Evolutionary conservation across 2,888 invertebrate species (phyloP).

Genomic region (Athrips mouffetella): DNA sequence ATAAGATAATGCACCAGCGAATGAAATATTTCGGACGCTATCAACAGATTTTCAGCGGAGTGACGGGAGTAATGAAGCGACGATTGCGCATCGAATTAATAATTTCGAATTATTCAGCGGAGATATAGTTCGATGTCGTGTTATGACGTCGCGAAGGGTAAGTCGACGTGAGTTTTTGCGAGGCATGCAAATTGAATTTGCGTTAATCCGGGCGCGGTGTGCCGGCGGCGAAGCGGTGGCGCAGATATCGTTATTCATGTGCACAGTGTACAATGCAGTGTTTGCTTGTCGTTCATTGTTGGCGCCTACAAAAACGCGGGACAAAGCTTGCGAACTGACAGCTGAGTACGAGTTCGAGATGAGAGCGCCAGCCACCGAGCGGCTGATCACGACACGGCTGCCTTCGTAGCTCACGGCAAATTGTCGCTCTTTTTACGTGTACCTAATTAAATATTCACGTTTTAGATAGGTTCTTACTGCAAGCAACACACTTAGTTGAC

Average conservation of each 20-base stretch:
- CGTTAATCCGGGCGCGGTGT: slow-evolving; percentile 55
- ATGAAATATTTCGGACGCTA: slow-evolving; percentile 37
- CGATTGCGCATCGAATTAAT: slow-evolving; percentile 33
- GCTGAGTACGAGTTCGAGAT: slow-evolving; percentile 52
- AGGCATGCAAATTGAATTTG: slow-evolving; percentile 63
- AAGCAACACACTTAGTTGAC: too few relatives aligned
- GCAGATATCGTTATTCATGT: slow-evolving; percentile 66
- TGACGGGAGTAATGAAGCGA: slow-evolving; percentile 19
- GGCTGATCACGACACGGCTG: neutral
- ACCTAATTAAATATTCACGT: neutral
- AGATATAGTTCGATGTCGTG: slow-evolving; percentile 17
- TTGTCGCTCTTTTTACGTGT: neutral
- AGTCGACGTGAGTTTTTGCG: slow-evolving; percentile 35
- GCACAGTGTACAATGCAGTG: slow-evolving; percentile 58
- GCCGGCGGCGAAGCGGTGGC: slow-evolving; percentile 50
- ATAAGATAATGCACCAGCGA: slow-evolving; percentile 43
- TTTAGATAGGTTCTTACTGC: too few relatives aligned
- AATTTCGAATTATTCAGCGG: slow-evolving; percentile 22
- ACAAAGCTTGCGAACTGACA: slow-evolving; percentile 60
- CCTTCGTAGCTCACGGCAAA: neutral
- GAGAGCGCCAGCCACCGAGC: neutral
- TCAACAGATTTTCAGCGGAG: slow-evolving; percentile 30
- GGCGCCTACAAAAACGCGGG: slow-evolving; percentile 52
- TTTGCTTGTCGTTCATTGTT: slow-evolving; percentile 72
- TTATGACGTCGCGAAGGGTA: slow-evolving; percentile 31